phyloP scores from a whole-genome alignment of 2,113 vertebrate genomes.

The Brachyhypopomus gauderio region DNA sequence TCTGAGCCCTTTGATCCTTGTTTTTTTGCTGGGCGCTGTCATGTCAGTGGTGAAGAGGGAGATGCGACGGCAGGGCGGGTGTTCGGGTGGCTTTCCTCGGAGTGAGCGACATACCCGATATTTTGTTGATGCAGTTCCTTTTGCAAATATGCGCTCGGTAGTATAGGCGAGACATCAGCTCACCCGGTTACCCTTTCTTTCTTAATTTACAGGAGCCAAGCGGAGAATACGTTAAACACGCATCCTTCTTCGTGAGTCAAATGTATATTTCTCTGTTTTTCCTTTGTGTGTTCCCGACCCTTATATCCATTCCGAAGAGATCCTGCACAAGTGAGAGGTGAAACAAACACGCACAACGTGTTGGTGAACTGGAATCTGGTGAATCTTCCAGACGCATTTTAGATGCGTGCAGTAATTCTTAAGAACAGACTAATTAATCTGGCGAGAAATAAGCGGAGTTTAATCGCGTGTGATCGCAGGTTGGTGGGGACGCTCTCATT shows the following conservation, averaged over 20 bases:
- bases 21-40: constrained; percentile 70
- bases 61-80: constrained; percentile 67
- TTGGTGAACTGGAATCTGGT: constrained; percentile 4
- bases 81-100: constrained; percentile 54
- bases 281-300: constrained; percentile 64
- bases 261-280: constrained; percentile 42
- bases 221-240: too few relatives aligned
- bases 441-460: not conserved
- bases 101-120: constrained; percentile 53
- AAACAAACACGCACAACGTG: constrained; percentile 16
- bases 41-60: constrained; percentile 76
- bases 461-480: not conserved
- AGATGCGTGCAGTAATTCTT: not conserved
- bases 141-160: constrained; percentile 48
- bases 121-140: constrained; percentile 64
- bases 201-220: too few relatives aligned
- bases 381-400: constrained; percentile 14
- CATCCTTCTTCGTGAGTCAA: too few relatives aligned
- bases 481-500: not conserved
- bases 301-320: constrained; percentile 45
- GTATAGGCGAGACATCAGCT: constrained; percentile 18
- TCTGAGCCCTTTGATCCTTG: constrained; percentile 74
- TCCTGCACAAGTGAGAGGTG: constrained; percentile 29
- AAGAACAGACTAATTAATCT: not conserved
- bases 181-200: not conserved